A percentile compares a stretch with the other conserved stretches of the same genome.
Evolutionary conservation across 2,797 vertebrate genomes (phyloP).

Genomic region (Halcyon smyrnensis): DNA sequence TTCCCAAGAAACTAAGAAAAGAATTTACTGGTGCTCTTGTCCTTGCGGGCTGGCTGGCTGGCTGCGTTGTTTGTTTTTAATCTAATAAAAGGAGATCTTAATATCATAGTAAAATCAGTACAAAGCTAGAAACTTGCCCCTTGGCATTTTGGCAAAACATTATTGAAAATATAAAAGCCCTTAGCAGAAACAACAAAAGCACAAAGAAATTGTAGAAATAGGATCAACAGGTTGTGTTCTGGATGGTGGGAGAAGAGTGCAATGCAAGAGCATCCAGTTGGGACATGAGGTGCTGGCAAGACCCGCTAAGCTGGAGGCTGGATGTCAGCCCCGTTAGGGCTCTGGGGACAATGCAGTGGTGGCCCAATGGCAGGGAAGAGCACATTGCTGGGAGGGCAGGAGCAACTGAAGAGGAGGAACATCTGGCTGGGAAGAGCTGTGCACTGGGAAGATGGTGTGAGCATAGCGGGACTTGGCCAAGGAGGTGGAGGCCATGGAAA

Average conservation of each 20-base stretch:
- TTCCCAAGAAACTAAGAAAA: conserved; percentile 17
- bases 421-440: fast-evolving
- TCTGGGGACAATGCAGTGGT: background rate
- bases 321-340: fast-evolving
- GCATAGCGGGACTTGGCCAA: fast-evolving
- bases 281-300: background rate
- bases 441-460: background rate
- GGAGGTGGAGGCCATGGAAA: background rate
- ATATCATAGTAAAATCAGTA: conserved; percentile 59
- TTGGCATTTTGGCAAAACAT: conserved; percentile 42
- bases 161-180: conserved; percentile 58
- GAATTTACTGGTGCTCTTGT: conserved; percentile 46
- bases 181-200: conserved; percentile 38
- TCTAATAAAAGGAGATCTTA: conserved; percentile 68
- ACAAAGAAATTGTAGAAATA: conserved; percentile 30
- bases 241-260: background rate
- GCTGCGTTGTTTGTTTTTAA: conserved; percentile 65
- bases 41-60: conserved; percentile 64
- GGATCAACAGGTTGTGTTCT: conserved; percentile 27
- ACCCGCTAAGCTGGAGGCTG: background rate
- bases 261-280: background rate
- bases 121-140: conserved; percentile 50
- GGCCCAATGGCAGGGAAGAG: background rate
- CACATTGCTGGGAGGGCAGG: background rate
- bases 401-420: background rate